These are phyloP conservation scores for Drosophila colorata DNA, from an alignment of 2,888 invertebrate species.

Conservation along the genomic window DNA sequence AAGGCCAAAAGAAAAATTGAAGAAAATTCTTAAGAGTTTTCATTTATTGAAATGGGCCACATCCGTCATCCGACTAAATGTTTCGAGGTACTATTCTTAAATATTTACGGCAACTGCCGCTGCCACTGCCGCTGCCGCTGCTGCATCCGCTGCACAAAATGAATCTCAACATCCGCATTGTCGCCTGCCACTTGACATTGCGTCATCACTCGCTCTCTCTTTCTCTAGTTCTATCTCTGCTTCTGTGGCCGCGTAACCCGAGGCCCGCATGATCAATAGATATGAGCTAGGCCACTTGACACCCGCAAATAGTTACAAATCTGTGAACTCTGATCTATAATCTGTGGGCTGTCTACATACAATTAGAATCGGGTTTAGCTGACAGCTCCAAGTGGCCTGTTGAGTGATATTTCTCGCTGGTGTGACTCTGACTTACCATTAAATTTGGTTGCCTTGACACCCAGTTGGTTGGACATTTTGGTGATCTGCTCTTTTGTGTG, in stretches of 20 bases:
- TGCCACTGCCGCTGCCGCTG: slow-evolving; percentile 21
- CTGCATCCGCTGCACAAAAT: slow-evolving; percentile 63
- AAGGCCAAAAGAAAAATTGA: slow-evolving; percentile 24
- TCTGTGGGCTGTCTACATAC: slow-evolving; percentile 32
- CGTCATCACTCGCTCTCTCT: not conserved
- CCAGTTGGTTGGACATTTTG: slow-evolving; percentile 91
- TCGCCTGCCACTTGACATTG: slow-evolving; percentile 53
- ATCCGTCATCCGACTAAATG: slow-evolving; percentile 59
- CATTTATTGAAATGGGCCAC: slow-evolving; percentile 44
- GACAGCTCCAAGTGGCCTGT: slow-evolving; percentile 70
- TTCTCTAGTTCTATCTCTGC: not conserved
- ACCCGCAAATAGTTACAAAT: slow-evolving; percentile 54
- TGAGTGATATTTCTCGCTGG: slow-evolving; percentile 46
- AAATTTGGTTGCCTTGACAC: slow-evolving; percentile 92
- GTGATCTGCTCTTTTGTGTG: slow-evolving; percentile 91
- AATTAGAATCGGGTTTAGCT: slow-evolving; percentile 33
- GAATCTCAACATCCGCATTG: slow-evolving; percentile 74
- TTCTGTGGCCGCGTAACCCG: slow-evolving; percentile 43
- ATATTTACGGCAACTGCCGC: slow-evolving; percentile 56
- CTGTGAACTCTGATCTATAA: slow-evolving; percentile 30
- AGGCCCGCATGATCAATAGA: slow-evolving; percentile 56
- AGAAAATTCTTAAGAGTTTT: slow-evolving; percentile 18
- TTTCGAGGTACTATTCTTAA: slow-evolving; percentile 46
- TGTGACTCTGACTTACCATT: slow-evolving; percentile 89
- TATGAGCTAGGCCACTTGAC: slow-evolving; percentile 62